These are phyloP conservation scores for Acrobasis repandana DNA, from an alignment of 2,888 invertebrate species.

Conservation along the genomic window DNA sequence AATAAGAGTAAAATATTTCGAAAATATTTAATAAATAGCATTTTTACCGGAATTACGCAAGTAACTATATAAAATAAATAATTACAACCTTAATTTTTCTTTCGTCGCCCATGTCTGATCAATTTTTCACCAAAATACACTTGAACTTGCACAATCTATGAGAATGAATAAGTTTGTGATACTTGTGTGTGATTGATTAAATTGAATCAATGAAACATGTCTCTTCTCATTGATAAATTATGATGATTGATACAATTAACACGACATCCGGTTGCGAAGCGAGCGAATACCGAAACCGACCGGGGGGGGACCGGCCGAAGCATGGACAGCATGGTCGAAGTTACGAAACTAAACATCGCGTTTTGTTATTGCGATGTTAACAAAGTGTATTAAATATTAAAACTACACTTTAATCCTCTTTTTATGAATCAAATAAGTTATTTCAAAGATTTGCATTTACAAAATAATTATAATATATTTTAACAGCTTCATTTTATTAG, in stretches of 20 bases:
- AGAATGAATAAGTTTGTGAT: neutral
- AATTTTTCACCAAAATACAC: neutral
- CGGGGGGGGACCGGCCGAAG: no score
- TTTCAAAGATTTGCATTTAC: no score
- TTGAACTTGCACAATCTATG: no score
- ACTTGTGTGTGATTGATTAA: neutral
- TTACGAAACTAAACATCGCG: no score
- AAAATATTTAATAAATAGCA: neutral
- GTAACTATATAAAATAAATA: neutral
- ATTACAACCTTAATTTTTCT: conserved; percentile 7
- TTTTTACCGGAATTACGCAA: neutral
- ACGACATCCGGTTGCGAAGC: neutral
- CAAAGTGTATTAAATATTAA: no score
- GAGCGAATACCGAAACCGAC: no score
- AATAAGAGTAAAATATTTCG: neutral
- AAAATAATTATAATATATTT: no score
- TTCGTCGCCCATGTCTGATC: neutral
- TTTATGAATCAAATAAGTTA: no score
- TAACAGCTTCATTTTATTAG: no score
- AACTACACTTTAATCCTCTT: no score
- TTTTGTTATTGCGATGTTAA: neutral
- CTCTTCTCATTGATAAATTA: conserved; percentile 1
- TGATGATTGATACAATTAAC: neutral
- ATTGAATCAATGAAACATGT: neutral
- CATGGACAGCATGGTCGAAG: no score